Evolutionary conservation across 2,113 vertebrate genomes (phyloP), one percentile per base, ranked within the genome.

Genomic region (Myxocyprinus asiaticus): DNA sequence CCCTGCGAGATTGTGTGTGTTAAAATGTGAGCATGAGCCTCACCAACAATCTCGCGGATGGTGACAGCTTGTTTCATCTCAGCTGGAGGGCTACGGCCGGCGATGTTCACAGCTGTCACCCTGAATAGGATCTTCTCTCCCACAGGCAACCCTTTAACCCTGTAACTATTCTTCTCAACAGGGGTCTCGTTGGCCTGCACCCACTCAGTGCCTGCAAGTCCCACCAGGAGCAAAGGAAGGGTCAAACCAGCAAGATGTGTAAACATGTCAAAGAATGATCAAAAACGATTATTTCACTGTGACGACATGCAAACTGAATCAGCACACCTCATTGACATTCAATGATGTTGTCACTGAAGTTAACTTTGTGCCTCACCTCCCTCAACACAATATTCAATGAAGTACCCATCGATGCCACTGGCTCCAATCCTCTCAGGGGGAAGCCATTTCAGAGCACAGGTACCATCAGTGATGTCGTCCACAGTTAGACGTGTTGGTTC

Each of bases 401-500:
- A 88, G 89, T 98, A 98, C 0, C 96, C 96, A 0, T 96, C 93
- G 12, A 98, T 93, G 82, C 96, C 96, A 0, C 95, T 95, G 0
- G 95, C 95, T 7, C 96, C 95, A 0, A 96, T 89, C 82, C 87
- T 91, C 48, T 95, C 92, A 0, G 96, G 96, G 4, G 94, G 93
- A 72, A 93, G 92, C 96, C 96, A 98, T 89, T 94, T 96, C 81
- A 98, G 91, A 0, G 92, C 90, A 69, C 94, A 95, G 67, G 94
- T 95, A 62, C 91, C 91, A 87, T 96, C 95, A 0, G 95, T 96
- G 82, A 98, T 91, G 1, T 97, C 94, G 4, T 96, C 95, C 86
- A 98, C 92, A 0, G 0, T 72, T 76, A 98, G 91, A 62, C 94
- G 94, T 51, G 78, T 92, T 22, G 96, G 96, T 82, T 94, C 94